Percentiles rank a stretch among this genome's conserved stretches.
Evolutionary conservation across 2,888 invertebrate genomes (phyloP).

Genomic region (Drosophila bunnanda): DNA sequence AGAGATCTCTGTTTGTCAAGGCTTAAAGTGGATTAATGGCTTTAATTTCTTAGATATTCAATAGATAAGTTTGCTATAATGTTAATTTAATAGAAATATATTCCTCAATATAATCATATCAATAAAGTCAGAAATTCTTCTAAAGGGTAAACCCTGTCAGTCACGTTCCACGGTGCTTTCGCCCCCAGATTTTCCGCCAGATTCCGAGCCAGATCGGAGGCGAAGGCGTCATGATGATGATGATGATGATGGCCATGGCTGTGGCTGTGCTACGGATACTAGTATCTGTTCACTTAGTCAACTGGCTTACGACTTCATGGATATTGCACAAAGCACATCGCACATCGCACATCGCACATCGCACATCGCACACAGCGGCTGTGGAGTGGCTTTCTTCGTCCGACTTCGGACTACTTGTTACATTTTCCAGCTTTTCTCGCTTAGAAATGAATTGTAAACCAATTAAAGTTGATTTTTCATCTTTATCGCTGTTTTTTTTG

Average conservation of each 20-base stretch:
- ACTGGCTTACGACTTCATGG: conserved; percentile 69
- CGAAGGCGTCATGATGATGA: conserved; percentile 47
- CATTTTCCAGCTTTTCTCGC: conserved; percentile 70
- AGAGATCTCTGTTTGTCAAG: not conserved
- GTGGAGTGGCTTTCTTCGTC: conserved; percentile 63
- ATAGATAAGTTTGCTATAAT: too few relatives aligned
- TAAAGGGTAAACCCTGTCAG: not conserved
- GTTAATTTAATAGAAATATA: not conserved
- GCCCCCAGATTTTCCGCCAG: conserved; percentile 27
- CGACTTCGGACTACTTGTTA: conserved; percentile 64
- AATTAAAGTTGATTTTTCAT: conserved; percentile 75
- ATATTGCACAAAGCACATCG: conserved; percentile 69
- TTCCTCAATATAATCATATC: not conserved
- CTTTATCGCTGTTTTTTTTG: conserved; percentile 29
- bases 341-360: conserved; percentile 49
- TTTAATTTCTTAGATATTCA: too few relatives aligned
- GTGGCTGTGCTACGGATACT: conserved; percentile 19
- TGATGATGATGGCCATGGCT: conserved; percentile 20
- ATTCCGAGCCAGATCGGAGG: conserved; percentile 45
- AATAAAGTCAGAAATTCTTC: too few relatives aligned
- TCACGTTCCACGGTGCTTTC: conserved; percentile 69
- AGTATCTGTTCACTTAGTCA: conserved; percentile 41
- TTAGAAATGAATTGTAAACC: conserved; percentile 76
- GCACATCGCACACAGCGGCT: conserved; percentile 13
- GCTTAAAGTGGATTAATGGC: too few relatives aligned